Conservation (phyloP, 2,113 vertebrate species). For the Platichthys flesus region DNA sequence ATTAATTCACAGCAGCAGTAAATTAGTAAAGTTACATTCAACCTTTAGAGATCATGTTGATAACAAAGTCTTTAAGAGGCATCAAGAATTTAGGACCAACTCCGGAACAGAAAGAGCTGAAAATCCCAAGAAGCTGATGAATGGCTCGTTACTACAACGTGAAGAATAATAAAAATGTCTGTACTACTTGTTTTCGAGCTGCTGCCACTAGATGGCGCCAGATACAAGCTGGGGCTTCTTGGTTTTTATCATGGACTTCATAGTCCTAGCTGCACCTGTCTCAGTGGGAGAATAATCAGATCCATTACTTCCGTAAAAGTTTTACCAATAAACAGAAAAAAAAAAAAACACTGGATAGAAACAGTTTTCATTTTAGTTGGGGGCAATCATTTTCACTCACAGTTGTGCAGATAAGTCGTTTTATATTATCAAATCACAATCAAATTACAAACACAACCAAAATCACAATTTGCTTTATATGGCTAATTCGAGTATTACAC, state of each 20-base stretch:
- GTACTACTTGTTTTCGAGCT: background rate
- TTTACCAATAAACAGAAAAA: background rate
- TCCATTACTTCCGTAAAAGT: background rate
- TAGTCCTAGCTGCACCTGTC: background rate
- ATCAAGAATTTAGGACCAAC: background rate
- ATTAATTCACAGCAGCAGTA: background rate
- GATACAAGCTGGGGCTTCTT: background rate
- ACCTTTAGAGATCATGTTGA: background rate
- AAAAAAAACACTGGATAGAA: background rate
- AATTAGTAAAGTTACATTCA: slow-evolving; percentile 2
- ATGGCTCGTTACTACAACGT: background rate
- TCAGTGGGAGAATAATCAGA: background rate
- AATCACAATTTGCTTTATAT: too few species aligned
- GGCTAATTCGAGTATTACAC: background rate
- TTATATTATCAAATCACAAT: background rate
- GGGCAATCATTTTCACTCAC: too few species aligned
- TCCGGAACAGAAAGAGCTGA: background rate
- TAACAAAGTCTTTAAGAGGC: background rate
- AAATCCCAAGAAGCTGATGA: background rate
- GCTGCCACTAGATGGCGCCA: slow-evolving; percentile 55
- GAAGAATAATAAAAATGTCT: background rate
- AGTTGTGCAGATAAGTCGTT: background rate
- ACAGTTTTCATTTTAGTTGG: background rate
- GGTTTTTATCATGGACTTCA: background rate
- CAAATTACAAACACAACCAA: too few species aligned